phyloP scores from a whole-genome alignment of 2,888 invertebrate species.

The Tholera decimalis region DNA sequence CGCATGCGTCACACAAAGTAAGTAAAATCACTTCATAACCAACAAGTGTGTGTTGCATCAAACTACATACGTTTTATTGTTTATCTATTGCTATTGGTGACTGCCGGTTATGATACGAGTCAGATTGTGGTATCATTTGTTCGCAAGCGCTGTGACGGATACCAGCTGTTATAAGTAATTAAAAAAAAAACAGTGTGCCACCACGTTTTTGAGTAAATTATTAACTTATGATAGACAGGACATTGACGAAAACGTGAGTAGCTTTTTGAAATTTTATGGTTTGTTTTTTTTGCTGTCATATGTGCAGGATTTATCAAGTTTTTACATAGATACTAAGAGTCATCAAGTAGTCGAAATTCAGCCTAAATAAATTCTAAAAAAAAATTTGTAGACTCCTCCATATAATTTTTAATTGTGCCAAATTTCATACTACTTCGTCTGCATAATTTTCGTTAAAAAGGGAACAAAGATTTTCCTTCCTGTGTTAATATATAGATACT shows the following conservation, averaged over 20 bases:
- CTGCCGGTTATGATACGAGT: constrained; percentile 35
- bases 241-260: constrained; percentile 22
- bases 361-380: too few relatives aligned
- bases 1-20: not conserved
- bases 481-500: too few relatives aligned
- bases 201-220: not conserved
- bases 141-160: constrained; percentile 21
- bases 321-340: too few relatives aligned
- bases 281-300: not conserved
- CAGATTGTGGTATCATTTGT: constrained; percentile 41
- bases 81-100: constrained; percentile 46
- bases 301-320: not conserved
- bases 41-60: not conserved
- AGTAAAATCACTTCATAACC: constrained; percentile 8
- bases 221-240: constrained; percentile 13
- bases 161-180: constrained; percentile 8
- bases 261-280: not conserved
- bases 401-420: too few relatives aligned
- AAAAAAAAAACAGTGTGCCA: not conserved
- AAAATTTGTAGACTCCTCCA: too few relatives aligned
- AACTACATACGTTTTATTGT: constrained; percentile 14
- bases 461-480: too few relatives aligned
- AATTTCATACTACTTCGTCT: too few relatives aligned
- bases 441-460: too few relatives aligned
- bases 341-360: too few relatives aligned